phyloP scores from a whole-genome alignment of 2,113 vertebrate genomes.

The Hippoglossus stenolepis region DNA sequence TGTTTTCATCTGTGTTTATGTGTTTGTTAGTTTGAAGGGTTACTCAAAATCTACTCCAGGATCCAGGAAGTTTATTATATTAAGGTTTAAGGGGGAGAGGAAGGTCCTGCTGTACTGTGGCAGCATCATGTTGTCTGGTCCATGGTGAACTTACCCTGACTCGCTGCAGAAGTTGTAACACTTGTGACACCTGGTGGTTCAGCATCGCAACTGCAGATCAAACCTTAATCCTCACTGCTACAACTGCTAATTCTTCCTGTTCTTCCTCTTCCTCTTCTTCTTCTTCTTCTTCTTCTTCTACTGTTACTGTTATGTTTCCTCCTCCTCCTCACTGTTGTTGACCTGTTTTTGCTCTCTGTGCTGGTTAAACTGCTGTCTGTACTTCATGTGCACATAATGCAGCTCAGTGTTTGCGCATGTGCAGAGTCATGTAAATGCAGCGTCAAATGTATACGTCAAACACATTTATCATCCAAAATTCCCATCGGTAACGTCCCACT shows the following conservation, averaged over 20 bases:
- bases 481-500: too few species aligned
- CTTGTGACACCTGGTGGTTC: conserved; percentile 49
- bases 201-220: neutral
- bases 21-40: too few species aligned
- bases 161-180: neutral
- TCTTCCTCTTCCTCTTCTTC: neutral
- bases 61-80: too few species aligned
- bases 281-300: neutral
- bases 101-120: neutral
- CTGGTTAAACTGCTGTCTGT: conserved; percentile 39
- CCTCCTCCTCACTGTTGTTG: neutral
- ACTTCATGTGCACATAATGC: conserved; percentile 31
- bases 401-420: conserved; percentile 47
- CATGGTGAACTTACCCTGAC: neutral
- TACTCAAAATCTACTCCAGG: too few species aligned
- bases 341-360: conserved; percentile 3
- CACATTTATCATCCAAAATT: neutral
- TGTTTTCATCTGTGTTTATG: too few species aligned
- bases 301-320: neutral
- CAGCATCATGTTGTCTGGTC: neutral
- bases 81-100: too few species aligned
- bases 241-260: neutral
- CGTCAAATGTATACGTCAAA: neutral
- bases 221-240: neutral
- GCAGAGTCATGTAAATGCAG: conserved; percentile 9